Evolutionary conservation across 2,113 vertebrate species (phyloP).

Genomic region (Pelusios castaneus): DNA sequence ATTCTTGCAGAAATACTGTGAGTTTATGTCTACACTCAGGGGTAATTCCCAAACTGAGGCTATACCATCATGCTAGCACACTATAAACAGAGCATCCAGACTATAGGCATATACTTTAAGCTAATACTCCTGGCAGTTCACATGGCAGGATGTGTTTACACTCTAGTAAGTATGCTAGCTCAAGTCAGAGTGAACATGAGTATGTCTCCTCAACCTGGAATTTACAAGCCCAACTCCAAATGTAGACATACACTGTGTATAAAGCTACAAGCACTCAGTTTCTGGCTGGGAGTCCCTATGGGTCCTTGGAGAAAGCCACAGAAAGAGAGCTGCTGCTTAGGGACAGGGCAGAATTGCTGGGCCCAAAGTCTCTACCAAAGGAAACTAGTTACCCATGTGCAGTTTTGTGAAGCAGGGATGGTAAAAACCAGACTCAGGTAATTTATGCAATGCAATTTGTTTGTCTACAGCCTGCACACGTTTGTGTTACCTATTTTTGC

Average conservation of each 20-base stretch:
- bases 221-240: neutral
- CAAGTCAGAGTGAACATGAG: neutral
- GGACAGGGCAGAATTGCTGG: neutral
- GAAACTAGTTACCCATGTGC: neutral
- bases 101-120: neutral
- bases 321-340: neutral
- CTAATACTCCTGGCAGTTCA: neutral
- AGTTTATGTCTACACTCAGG: neutral
- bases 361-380: neutral
- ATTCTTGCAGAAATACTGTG: neutral
- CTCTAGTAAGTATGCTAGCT: neutral
- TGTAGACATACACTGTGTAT: neutral
- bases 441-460: neutral
- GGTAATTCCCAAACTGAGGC: neutral
- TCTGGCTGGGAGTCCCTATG: neutral
- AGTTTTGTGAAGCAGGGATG: too few species aligned
- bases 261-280: neutral
- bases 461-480: neutral
- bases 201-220: neutral
- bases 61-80: neutral
- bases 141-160: neutral
- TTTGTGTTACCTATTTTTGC: neutral
- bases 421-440: neutral
- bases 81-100: neutral
- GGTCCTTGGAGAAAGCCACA: neutral